phyloP scores from a whole-genome alignment of 2,888 invertebrate genomes.

The Drosophila bunnanda region DNA sequence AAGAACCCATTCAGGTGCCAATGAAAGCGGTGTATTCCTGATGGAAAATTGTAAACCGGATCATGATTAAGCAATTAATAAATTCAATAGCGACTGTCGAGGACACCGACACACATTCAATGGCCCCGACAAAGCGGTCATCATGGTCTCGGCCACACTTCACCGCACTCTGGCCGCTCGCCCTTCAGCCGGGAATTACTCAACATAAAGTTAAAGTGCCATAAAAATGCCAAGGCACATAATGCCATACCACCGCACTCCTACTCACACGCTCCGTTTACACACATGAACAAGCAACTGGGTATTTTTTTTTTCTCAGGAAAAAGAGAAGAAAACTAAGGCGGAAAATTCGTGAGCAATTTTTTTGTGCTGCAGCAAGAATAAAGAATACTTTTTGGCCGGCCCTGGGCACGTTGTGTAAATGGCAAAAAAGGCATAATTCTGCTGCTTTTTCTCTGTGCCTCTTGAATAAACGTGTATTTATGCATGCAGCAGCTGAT shows the following conservation, averaged over 20 bases:
- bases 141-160: constrained; percentile 34
- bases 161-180: constrained; percentile 24
- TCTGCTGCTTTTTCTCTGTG: constrained; percentile 21
- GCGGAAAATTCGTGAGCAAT: constrained; percentile 31
- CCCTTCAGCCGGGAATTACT: constrained; percentile 55
- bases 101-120: constrained; percentile 15
- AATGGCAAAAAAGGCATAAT: constrained; percentile 49
- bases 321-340: constrained; percentile 15
- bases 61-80: constrained; percentile 48
- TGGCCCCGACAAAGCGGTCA: constrained; percentile 30
- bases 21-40: neutral
- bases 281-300: constrained; percentile 67
- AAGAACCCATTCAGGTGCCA: constrained; percentile 16
- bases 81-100: constrained; percentile 30
- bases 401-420: constrained; percentile 49
- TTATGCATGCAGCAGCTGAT: constrained; percentile 13
- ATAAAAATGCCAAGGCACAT: constrained; percentile 69
- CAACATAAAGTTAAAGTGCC: constrained; percentile 70
- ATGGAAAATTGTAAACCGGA: constrained; percentile 19
- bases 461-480: constrained; percentile 17
- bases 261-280: constrained; percentile 48
- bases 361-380: constrained; percentile 15
- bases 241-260: constrained; percentile 55
- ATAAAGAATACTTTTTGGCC: constrained; percentile 24
- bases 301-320: constrained; percentile 41